phyloP scores from a whole-genome alignment of 2,888 invertebrate species.

The Drosophila pseudotalamancana region DNA sequence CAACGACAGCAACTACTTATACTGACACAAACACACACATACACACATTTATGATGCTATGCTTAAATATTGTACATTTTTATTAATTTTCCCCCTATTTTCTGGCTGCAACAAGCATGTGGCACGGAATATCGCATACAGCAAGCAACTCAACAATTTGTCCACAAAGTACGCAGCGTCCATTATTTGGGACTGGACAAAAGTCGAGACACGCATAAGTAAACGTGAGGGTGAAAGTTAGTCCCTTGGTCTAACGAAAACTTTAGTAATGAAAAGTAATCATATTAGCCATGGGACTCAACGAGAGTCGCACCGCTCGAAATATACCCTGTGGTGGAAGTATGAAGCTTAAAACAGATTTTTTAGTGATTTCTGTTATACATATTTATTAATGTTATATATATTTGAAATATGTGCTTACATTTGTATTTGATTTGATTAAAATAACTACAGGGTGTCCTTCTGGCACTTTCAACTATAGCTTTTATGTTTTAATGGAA shows the following conservation, averaged over 20 bases:
- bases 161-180: constrained; percentile 30
- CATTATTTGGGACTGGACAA: constrained; percentile 6
- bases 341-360: no score
- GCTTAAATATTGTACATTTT: constrained; percentile 66
- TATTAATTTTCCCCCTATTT: constrained; percentile 64
- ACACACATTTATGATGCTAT: constrained; percentile 13
- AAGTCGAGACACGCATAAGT: constrained; percentile 1
- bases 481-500: neutral
- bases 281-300: constrained; percentile 17
- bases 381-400: no score
- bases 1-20: constrained; percentile 4
- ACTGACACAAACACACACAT: neutral
- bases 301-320: neutral
- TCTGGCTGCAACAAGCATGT: constrained; percentile 6
- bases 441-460: neutral
- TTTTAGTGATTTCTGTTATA: no score
- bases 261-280: constrained; percentile 58
- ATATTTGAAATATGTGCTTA: no score
- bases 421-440: no score
- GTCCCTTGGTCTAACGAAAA: constrained; percentile 6
- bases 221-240: neutral
- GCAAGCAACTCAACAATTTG: constrained; percentile 63
- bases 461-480: neutral
- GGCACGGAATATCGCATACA: constrained; percentile 25
- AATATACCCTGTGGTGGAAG: neutral